Evolutionary conservation across 2,113 vertebrate genomes (phyloP), one percentile per base, ranked within the genome.

Genomic region (Bostrychus sinensis): DNA sequence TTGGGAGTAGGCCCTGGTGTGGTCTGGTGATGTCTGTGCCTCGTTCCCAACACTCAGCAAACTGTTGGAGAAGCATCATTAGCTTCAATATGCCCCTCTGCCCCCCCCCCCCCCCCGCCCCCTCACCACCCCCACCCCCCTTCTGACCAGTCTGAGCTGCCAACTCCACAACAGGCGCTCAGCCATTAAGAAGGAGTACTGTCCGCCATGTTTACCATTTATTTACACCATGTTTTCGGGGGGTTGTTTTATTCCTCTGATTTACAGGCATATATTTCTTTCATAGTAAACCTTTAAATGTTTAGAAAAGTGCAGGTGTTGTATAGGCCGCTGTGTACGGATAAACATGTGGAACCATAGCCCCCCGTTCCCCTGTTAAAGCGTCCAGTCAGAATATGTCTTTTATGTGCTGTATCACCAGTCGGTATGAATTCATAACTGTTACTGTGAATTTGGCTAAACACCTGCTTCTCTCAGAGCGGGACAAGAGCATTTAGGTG

Each of bases 51-150:
- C 70, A 71, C 85, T 89, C 85, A 88, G 90, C 87, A 84, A 51
- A 80, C 78, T 89, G 84, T 80, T 75, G 83, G 85, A 62, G 55
- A 85, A 64, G 84, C 81, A 69, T 86, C 86, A 89, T 89, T 90
- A 90, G 86, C 70, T 84, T 67, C 81, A 85, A 88, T 89, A 80
- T 84, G 66, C 60, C 37, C 23, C 67, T 50, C 60, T 41, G 25
- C 67, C 56, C 54, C 51, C 39, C 61, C 66, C 75, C 70, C 70
- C 37, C 58, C 37, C 14, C 59, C 55, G 66, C 57, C 77, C 82
- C 80, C 73, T 56, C 63, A 16, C 37, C 16, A 12, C 5, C 37
- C 5, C 37, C 14, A 4, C 37, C 14, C 37, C 14, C 13, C 37
- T n/a, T n/a, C n/a, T n/a, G n/a, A n/a, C n/a, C n/a, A n/a, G n/a